Evolutionary conservation across 2,888 invertebrate species (phyloP).

Genomic region (Synergus japonicus): DNA sequence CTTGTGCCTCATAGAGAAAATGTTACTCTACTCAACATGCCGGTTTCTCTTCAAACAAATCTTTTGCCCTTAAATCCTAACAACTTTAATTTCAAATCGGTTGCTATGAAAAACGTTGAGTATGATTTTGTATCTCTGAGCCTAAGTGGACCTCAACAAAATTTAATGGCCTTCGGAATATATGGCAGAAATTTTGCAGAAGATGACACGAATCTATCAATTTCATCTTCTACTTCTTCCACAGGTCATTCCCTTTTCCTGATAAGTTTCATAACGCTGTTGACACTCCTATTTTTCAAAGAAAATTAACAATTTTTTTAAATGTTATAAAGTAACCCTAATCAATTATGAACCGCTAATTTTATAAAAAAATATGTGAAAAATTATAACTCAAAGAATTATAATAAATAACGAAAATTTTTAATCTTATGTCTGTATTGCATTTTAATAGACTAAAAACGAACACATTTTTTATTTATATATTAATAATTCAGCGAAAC

Average conservation of each 20-base stretch:
- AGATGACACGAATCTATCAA: constrained; percentile 43
- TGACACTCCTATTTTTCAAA: not conserved
- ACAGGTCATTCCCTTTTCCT: not conserved
- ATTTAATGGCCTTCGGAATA: constrained; percentile 64
- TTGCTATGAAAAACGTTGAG: not conserved
- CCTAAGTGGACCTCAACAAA: constrained; percentile 54
- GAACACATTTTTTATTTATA: not conserved
- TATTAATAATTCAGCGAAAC: not conserved
- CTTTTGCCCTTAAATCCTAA: constrained; percentile 44
- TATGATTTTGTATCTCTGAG: constrained; percentile 46
- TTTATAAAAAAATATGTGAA: not conserved
- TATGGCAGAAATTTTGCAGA: constrained; percentile 62
- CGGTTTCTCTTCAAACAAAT: constrained; percentile 39
- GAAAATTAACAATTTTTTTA: not conserved
- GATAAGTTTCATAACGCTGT: not conserved
- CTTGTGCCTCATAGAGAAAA: not conserved
- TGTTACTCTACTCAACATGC: constrained; percentile 49
- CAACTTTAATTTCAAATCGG: constrained; percentile 38
- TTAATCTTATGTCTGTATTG: not conserved
- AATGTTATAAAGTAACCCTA: not conserved
- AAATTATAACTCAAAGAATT: not conserved
- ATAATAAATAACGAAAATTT: not conserved
- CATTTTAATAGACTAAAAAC: not conserved
- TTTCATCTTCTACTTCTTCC: not conserved
- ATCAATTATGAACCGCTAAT: too few species aligned